Conservation (phyloP, 2,797 vertebrate genomes). For the Carcharodon carcharias region DNA sequence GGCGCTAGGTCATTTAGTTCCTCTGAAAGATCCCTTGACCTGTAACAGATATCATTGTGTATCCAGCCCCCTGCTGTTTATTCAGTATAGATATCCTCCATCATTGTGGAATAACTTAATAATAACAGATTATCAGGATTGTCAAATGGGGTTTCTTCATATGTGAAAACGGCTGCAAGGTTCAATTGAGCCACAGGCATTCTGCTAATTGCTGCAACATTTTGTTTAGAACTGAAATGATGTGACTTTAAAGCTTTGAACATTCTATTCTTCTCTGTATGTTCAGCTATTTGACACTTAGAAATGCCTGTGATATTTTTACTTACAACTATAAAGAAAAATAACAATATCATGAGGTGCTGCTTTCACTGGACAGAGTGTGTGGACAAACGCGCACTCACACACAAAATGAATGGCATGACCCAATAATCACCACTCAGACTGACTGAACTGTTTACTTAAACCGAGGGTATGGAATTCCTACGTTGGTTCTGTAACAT, state of each 20-base stretch:
- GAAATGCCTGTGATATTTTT: not conserved
- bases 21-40: not conserved
- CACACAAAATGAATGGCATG: not conserved
- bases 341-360: not conserved
- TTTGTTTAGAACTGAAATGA: slow-evolving; percentile 19
- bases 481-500: slow-evolving; percentile 29
- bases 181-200: not conserved
- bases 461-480: slow-evolving; percentile 6
- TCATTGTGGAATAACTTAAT: slow-evolving; percentile 14
- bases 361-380: not conserved
- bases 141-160: slow-evolving; percentile 5
- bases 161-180: slow-evolving; percentile 10
- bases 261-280: not conserved
- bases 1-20: not conserved
- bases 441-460: not conserved
- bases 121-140: slow-evolving; percentile 34
- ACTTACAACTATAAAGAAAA: not conserved
- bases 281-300: not conserved
- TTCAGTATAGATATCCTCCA: not conserved
- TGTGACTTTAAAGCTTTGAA: not conserved
- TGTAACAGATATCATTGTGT: slow-evolving; percentile 12
- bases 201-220: slow-evolving; percentile 7
- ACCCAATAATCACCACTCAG: slow-evolving; percentile 12
- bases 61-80: not conserved
- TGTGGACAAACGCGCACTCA: not conserved